Evolutionary conservation across 2,797 vertebrate genomes (phyloP), one percentile per base, ranked within the genome.

Genomic region (Enteromius fasciolatus): DNA sequence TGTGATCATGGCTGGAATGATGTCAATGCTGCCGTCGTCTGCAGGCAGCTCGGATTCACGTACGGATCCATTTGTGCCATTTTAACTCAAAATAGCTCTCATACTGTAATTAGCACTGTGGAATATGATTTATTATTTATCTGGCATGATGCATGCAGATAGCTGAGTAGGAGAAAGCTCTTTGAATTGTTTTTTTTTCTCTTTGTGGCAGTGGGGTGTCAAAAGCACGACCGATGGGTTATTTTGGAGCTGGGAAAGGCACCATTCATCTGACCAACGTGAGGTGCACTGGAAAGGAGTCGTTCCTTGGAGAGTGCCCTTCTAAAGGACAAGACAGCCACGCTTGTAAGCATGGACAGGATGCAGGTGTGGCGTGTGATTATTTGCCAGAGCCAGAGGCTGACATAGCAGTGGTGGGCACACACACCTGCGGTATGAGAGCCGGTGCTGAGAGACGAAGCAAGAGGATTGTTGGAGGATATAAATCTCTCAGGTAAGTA

Each of bases 11-110:
- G 93, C 76, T 98, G 96, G 96, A 97, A 96, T 18, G 93, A 97
- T 90, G 93, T 93, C 83, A 96, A 96, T 0, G 96, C 97, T 0
- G 84, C 90, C 0, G 96, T 98, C 31, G 95, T 97, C 87, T 98
- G 96, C 93, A 95, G 95, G 87, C 97, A 97, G 80, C 93, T 98
- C 20, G 96, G 96, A 82, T 96, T 96, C 92, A 95, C 93, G 97
- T 97, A 78, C 31, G 25, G 75, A n/a, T 73, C 73, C 48, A 12
- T 75, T 73, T 52, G 23, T 63, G n/a, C 3, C 46, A 44, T 44
- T 54, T 28, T 36, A 14, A 25, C 66, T 50, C 18, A 54, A 66
- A 61, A 52, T 23, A 46, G 20, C 63, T 76, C 41, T 50, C 7
- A 46, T 25, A 36, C 33, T 36, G 33, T 36, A 14, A 67, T 41